Percentiles rank a stretch among this genome's conserved stretches.
phyloP scores from a whole-genome alignment of 2,797 vertebrate species.

The Chanos chanos region DNA sequence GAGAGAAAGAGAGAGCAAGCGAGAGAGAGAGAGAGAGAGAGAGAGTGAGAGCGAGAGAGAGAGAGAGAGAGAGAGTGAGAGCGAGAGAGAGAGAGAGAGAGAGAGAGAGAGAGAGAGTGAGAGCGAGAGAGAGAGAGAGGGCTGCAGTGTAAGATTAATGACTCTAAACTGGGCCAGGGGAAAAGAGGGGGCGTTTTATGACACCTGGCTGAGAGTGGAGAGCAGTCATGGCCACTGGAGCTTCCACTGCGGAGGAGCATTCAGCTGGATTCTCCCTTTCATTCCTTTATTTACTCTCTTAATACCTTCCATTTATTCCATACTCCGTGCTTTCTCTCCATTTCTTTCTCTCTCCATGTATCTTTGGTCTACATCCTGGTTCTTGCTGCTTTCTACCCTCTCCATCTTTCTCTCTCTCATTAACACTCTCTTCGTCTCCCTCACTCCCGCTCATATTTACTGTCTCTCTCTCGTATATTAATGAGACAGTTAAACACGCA shows the following conservation, averaged over 20 bases:
- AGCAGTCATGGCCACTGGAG: too few relatives aligned
- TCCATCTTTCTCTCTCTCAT: conserved; percentile 28
- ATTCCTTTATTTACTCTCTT: too few relatives aligned
- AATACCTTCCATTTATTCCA: not conserved
- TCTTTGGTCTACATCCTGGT: too few relatives aligned
- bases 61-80: too few relatives aligned
- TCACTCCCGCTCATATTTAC: not conserved
- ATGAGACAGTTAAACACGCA: not conserved
- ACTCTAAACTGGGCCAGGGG: not conserved
- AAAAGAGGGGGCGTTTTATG: conserved; percentile 2
- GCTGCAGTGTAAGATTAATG: conserved; percentile 29
- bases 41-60: too few relatives aligned
- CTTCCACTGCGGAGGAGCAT: not conserved
- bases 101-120: too few relatives aligned
- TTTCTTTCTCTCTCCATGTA: conserved; percentile 31
- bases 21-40: too few relatives aligned
- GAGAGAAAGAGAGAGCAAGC: too few relatives aligned
- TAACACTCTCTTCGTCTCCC: not conserved
- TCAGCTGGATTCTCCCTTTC: not conserved
- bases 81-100: too few relatives aligned
- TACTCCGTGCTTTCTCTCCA: conserved; percentile 25
- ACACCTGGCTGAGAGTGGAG: not conserved
- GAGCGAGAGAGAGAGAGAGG: too few relatives aligned
- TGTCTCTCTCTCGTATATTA: not conserved
- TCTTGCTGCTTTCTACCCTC: too few relatives aligned